phyloP scores from a whole-genome alignment of 2,888 invertebrate genomes.

The Cacoxenus indagator region DNA sequence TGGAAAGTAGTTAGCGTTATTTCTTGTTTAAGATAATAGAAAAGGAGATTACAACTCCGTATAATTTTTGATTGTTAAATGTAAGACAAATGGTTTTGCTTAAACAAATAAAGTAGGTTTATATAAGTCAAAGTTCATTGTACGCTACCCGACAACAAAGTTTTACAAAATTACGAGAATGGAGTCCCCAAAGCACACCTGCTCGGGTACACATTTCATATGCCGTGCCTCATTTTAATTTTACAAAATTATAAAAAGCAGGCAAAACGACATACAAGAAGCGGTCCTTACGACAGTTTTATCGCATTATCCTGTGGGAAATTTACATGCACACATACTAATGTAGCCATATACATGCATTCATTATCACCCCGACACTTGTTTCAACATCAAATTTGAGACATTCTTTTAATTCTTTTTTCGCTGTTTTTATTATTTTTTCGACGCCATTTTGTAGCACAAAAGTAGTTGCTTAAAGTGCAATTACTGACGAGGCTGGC shows the following conservation, averaged over 20 bases:
- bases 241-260: conserved; percentile 1
- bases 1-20: too few species aligned
- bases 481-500: conserved; percentile 1
- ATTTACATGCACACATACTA: conserved; percentile 6
- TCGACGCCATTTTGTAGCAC: background rate
- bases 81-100: background rate
- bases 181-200: background rate
- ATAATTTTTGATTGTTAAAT: too few species aligned
- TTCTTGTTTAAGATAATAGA: too few species aligned
- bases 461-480: conserved; percentile 18
- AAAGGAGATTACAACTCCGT: too few species aligned
- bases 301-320: conserved; percentile 18
- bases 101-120: background rate
- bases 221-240: conserved; percentile 9
- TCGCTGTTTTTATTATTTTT: background rate
- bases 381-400: background rate
- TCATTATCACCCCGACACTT: background rate
- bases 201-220: background rate
- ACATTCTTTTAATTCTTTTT: background rate
- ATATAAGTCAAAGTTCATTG: background rate
- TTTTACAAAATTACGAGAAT: background rate
- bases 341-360: background rate
- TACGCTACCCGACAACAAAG: background rate
- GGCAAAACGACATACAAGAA: background rate
- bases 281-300: conserved; percentile 9